Evolutionary conservation across 2,888 invertebrate species (phyloP).

Genomic region (Empis stercorea): DNA sequence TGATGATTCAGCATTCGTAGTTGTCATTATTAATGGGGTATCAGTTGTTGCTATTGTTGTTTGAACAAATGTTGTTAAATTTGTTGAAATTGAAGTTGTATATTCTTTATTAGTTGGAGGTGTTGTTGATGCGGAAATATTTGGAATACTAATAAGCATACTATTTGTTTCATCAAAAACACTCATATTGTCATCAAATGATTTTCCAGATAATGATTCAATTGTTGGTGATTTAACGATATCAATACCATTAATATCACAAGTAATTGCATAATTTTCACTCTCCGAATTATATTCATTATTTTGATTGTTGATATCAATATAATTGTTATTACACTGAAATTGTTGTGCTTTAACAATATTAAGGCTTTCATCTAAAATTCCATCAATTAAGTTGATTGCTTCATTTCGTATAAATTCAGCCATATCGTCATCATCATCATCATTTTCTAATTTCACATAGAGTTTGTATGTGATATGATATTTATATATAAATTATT

Average conservation of each 20-base stretch:
- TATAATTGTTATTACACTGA: conserved; percentile 4
- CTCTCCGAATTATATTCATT: conserved; percentile 29
- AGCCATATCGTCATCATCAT: conserved; percentile 1
- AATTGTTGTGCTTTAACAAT: conserved; percentile 26
- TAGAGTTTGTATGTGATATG: too few species aligned
- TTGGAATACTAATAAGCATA: conserved; percentile 1
- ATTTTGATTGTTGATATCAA: neutral
- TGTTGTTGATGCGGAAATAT: neutral
- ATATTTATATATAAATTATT: too few species aligned
- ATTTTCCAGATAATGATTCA: conserved; percentile 36
- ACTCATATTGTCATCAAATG: conserved; percentile 35
- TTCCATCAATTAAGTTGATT: conserved; percentile 30
- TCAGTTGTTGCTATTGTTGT: neutral
- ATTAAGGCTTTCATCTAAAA: conserved; percentile 33
- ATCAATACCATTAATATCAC: conserved; percentile 32
- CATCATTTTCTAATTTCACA: too few species aligned
- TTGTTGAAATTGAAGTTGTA: neutral
- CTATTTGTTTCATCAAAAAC: conserved; percentile 25
- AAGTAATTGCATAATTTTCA: conserved; percentile 35
- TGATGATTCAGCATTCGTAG: neutral
- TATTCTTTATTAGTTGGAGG: conserved; percentile 1
- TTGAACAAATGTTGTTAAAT: neutral
- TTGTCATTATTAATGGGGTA: too few species aligned
- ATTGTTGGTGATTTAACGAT: conserved; percentile 34
- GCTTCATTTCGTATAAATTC: conserved; percentile 30